Evolutionary conservation across 2,888 invertebrate genomes (phyloP), one percentile per base, ranked within the genome.

Genomic region (Drosophila dives): DNA sequence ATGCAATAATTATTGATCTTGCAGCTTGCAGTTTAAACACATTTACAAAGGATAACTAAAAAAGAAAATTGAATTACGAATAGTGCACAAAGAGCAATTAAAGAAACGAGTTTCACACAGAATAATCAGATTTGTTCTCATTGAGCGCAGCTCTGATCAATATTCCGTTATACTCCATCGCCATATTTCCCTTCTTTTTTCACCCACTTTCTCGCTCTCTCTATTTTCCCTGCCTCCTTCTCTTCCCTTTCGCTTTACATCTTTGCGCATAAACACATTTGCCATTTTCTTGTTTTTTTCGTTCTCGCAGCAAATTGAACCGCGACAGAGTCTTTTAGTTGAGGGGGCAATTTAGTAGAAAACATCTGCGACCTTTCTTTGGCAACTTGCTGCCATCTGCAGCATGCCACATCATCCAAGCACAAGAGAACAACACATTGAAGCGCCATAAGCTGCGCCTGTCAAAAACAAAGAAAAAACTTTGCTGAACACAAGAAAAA

Each of bases 211-310:
- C 8, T 2, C 50, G 0, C 29, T 17, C 11, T 29, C 17, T 12
- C 36, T 36, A 17, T n/a, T 56, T 1, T 49, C 15, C 23, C 38
- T 33, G 36, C 38, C 8, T 40, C 36, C 49, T 33, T 15, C 20
- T 17, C 42, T 23, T 26, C 7, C 53, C 15, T 12, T n/a, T 65
- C 38, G 49, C 67, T 65, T 72, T 58, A 68, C 81, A 81, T 89
- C 80, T 89, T 89, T 82, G 72, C 85, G 83, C 86, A 88, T 90
- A 90, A 85, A 90, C 89, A 89, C 89, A 71, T 89, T 75, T 71
- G 72, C 70, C 65, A 79, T 53, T 40, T 80, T 80, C 83, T 67
- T 48, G 3, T 33, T 3, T 6, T 54, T 15, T 36, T 1, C 12
- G 12, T n/a, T 38, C 55, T 38, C 2, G 81, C 84, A 87, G 81